These are phyloP conservation scores for Zenarchopterus dispar DNA, from an alignment of 2,797 vertebrate species.

Conservation along the genomic window DNA sequence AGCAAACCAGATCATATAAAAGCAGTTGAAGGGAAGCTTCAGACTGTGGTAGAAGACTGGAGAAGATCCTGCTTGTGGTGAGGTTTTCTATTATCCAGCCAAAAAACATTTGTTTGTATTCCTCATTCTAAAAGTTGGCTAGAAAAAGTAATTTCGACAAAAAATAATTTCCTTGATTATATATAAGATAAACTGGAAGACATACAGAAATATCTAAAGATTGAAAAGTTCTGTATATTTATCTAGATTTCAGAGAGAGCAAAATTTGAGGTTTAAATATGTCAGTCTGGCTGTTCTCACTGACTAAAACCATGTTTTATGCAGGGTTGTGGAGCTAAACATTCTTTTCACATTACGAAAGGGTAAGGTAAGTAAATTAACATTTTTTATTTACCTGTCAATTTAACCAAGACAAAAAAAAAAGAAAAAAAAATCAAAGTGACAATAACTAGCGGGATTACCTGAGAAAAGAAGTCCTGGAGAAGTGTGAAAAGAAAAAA, in stretches of 20 bases:
- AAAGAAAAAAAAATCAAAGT: no score
- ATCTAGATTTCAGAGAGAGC: no score
- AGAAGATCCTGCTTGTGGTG: conserved; percentile 58
- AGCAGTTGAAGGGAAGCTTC: conserved; percentile 24
- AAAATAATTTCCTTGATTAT: no score
- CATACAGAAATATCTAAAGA: no score
- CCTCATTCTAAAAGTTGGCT: neutral
- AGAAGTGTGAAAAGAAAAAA: no score
- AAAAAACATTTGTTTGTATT: neutral
- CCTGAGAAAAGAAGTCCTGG: no score
- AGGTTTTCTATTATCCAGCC: conserved; percentile 11
- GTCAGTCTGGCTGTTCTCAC: neutral
- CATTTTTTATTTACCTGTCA: no score
- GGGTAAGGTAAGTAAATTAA: conserved; percentile 34
- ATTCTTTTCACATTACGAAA: conserved; percentile 27
- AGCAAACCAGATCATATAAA: conserved; percentile 65
- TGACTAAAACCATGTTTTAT: conserved; percentile 18
- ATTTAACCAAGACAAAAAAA: no score
- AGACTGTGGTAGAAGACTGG: conserved; percentile 52
- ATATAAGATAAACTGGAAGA: no score
- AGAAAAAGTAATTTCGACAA: neutral
- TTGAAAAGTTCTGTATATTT: no score
- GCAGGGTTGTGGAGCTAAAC: conserved; percentile 42
- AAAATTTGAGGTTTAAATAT: neutral
- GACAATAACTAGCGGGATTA: no score